Percentiles rank a stretch among this genome's conserved stretches.
These are phyloP conservation scores for Ceratina australensis DNA, from an alignment of 1,140 invertebrate species.

Conservation along the genomic window DNA sequence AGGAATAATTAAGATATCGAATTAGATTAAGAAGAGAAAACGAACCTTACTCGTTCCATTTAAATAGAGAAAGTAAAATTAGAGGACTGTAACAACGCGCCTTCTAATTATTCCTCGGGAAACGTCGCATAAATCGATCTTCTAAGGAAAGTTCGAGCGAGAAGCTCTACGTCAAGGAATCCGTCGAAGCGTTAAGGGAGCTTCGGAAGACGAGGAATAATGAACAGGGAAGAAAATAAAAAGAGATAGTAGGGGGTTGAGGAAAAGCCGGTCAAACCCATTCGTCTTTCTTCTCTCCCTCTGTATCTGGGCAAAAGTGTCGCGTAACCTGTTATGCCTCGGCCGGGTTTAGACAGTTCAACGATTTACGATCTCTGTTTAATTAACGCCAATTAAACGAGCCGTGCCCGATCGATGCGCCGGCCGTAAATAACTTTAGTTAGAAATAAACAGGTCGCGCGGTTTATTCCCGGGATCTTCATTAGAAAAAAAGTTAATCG, in stretches of 20 bases:
- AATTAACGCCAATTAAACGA: constrained; percentile 47
- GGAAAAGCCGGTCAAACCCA: background rate
- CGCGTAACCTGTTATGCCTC: constrained; percentile 28
- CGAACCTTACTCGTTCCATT: background rate
- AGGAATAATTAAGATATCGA: background rate
- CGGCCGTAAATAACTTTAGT: constrained; percentile 29
- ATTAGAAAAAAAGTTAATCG: too few relatives aligned
- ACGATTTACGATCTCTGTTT: constrained; percentile 42
- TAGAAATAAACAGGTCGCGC: background rate
- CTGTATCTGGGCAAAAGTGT: background rate
- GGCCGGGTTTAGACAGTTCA: background rate
- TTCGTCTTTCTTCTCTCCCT: constrained; percentile 16
- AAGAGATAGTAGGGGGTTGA: background rate
- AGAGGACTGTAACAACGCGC: background rate
- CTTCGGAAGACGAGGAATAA: background rate
- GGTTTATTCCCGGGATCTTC: constrained; percentile 9
- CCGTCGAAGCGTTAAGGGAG: background rate
- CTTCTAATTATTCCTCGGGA: constrained; percentile 13
- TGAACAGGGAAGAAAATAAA: background rate
- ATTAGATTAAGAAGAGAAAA: background rate
- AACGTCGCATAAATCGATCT: background rate
- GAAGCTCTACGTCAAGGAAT: background rate
- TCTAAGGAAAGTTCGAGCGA: background rate
- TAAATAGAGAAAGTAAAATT: too few relatives aligned
- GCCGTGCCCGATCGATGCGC: constrained; percentile 19